Percentiles rank a stretch among this genome's conserved stretches.
Evolutionary conservation across 2,888 invertebrate genomes (phyloP).

Genomic region (Tromatobia lineatoria): DNA sequence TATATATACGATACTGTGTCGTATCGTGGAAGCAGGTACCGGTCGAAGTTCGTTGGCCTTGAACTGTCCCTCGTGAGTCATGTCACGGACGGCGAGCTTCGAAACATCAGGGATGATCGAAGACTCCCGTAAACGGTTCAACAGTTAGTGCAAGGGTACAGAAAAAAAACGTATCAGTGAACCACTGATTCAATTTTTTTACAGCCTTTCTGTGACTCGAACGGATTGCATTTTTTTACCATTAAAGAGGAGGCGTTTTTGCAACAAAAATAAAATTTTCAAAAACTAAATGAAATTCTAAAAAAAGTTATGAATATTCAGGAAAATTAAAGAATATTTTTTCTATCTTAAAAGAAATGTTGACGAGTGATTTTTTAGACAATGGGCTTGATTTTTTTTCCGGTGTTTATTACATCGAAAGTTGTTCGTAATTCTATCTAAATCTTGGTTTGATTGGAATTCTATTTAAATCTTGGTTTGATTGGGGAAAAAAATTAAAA

Average conservation of each 20-base stretch:
- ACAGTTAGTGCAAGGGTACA: conserved; percentile 40
- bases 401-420: too few species aligned
- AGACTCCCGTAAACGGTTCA: conserved; percentile 32
- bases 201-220: neutral
- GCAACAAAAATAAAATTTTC: too few species aligned
- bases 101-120: conserved; percentile 52
- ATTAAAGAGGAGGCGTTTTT: neutral
- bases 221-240: neutral
- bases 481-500: too few species aligned
- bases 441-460: too few species aligned
- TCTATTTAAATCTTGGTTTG: too few species aligned
- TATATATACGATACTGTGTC: conserved; percentile 8
- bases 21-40: conserved; percentile 43
- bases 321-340: too few species aligned
- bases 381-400: too few species aligned
- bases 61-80: conserved; percentile 60
- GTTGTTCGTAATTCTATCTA: too few species aligned
- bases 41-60: conserved; percentile 71
- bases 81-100: conserved; percentile 67
- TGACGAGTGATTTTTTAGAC: too few species aligned
- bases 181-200: neutral
- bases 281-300: too few species aligned
- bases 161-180: conserved; percentile 19
- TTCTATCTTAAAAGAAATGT: too few species aligned
- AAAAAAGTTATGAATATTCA: too few species aligned